phyloP scores from a whole-genome alignment of 1,140 invertebrate genomes.

The Cherax destructor region DNA sequence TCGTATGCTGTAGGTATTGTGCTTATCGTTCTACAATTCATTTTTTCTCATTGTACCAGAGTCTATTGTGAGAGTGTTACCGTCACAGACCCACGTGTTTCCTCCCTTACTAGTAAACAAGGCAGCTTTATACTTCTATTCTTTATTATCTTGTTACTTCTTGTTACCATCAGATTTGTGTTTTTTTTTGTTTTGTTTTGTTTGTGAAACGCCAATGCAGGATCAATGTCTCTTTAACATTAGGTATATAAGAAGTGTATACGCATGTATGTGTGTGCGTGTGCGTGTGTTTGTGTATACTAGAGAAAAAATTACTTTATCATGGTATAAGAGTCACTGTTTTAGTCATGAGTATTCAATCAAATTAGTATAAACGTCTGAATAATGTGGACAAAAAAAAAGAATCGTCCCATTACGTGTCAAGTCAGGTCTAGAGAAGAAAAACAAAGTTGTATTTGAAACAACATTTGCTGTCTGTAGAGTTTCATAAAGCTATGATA shows the following conservation, averaged over 20 bases:
- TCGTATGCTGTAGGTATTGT: constrained; percentile 68
- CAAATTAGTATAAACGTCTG: constrained; percentile 35
- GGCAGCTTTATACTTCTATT: constrained; percentile 56
- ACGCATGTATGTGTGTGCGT: constrained; percentile 43
- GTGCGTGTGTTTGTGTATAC: constrained; percentile 18
- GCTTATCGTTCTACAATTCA: constrained; percentile 63
- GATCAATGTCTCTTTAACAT: constrained; percentile 33
- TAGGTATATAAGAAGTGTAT: constrained; percentile 28
- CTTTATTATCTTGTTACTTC: constrained; percentile 46
- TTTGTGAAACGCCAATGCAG: constrained; percentile 10
- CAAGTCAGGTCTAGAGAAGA: no score
- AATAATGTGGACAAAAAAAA: background rate
- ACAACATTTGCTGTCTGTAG: no score
- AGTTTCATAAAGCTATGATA: no score
- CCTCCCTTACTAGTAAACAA: constrained; percentile 38
- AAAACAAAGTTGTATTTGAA: no score
- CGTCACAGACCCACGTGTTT: constrained; percentile 4
- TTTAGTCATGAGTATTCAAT: constrained; percentile 32
- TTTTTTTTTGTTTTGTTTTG: constrained; percentile 42
- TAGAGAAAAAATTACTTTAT: background rate
- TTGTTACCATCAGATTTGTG: constrained; percentile 18
- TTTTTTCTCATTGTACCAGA: constrained; percentile 63
- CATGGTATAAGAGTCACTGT: constrained; percentile 20
- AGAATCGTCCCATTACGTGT: no score
- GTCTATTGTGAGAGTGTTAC: constrained; percentile 56